phyloP scores from a whole-genome alignment of 1,140 invertebrate species.

The Wasmannia auropunctata region DNA sequence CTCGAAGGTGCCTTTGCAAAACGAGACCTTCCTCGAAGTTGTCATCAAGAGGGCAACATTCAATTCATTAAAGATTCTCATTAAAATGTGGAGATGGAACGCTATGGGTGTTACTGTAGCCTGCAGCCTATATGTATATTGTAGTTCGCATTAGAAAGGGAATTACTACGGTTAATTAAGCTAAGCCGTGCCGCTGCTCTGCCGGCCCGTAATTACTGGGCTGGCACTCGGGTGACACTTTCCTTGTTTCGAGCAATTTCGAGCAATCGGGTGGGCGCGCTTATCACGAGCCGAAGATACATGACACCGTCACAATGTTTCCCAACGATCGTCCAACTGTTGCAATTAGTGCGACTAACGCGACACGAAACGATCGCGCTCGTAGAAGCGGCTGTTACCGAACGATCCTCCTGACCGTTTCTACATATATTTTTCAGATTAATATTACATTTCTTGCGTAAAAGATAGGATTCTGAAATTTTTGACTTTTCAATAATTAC shows the following conservation, averaged over 20 bases:
- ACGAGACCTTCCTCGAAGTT: not conserved
- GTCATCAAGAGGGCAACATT: not conserved
- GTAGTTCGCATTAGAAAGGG: not conserved
- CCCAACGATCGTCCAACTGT: not conserved
- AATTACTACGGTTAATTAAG: slow-evolving; percentile 34
- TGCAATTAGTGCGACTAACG: not conserved
- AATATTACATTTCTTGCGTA: too few species aligned
- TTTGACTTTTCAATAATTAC: too few species aligned
- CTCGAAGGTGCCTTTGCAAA: not conserved
- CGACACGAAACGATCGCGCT: not conserved
- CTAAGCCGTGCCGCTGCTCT: not conserved
- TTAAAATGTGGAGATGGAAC: not conserved
- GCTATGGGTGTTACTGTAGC: not conserved
- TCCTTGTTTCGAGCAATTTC: slow-evolving; percentile 35
- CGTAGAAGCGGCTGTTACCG: too few species aligned
- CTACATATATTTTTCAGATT: too few species aligned
- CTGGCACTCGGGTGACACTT: slow-evolving; percentile 21
- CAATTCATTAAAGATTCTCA: not conserved
- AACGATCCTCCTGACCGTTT: too few species aligned
- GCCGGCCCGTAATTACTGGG: not conserved
- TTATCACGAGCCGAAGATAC: slow-evolving; percentile 1
- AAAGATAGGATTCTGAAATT: too few species aligned
- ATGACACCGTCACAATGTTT: not conserved
- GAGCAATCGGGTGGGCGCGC: slow-evolving; percentile 18
- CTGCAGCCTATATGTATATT: too few species aligned